A percentile compares a stretch with the other conserved stretches of the same genome.
Evolutionary conservation across 2,113 vertebrate species (phyloP).

Genomic region (Pampusana beccarii): DNA sequence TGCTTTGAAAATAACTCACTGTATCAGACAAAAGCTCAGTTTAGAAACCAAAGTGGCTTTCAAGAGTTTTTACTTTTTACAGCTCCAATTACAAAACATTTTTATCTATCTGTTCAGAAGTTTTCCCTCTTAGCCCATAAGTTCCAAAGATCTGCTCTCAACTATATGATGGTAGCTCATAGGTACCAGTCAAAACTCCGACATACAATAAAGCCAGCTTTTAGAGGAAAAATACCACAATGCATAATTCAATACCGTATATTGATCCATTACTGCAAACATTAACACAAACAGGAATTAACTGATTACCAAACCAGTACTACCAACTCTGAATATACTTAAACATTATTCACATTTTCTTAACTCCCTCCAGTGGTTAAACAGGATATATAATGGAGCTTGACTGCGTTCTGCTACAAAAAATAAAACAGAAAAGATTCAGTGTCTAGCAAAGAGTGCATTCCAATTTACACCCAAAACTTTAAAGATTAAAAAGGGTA

Average conservation of each 20-base stretch:
- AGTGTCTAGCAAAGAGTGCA: not conserved
- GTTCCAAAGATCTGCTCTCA: not conserved
- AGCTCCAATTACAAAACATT: not conserved
- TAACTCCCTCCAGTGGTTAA: constrained; percentile 62
- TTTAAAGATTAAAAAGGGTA: not conserved
- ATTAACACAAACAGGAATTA: not conserved
- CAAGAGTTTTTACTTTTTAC: not conserved
- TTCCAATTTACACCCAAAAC: not conserved
- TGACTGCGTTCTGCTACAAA: not conserved
- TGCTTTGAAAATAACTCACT: not conserved
- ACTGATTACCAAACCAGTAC: not conserved
- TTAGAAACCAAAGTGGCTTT: not conserved
- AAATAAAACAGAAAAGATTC: not conserved
- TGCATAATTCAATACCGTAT: not conserved
- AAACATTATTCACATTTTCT: not conserved
- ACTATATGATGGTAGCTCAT: not conserved
- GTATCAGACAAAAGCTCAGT: not conserved
- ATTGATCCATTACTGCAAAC: not conserved
- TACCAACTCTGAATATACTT: not conserved
- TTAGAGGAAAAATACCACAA: not conserved
- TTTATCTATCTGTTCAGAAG: not conserved
- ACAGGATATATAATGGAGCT: not conserved
- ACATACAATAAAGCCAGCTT: not conserved
- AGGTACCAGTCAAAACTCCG: not conserved
- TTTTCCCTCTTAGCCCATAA: not conserved